These are phyloP conservation scores for Tupiocoris notatus DNA, from an alignment of 2,888 invertebrate species.

Conservation along the genomic window DNA sequence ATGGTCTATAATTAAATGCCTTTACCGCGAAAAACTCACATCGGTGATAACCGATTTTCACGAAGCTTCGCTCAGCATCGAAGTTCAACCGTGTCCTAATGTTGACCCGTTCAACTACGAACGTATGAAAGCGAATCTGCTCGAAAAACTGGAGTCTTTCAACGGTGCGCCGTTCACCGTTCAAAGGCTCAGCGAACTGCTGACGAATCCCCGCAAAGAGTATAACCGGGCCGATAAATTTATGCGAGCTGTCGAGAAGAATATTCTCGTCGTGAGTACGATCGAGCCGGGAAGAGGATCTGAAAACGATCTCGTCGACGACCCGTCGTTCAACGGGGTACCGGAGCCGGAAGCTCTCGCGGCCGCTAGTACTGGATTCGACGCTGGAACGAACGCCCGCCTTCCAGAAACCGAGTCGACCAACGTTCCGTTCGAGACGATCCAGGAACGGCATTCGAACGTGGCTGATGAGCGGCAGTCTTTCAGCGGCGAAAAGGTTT, in stretches of 20 bases:
- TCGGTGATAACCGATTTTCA: conserved; percentile 85
- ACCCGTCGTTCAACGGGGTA: conserved; percentile 48
- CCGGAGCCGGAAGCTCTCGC: conserved; percentile 43
- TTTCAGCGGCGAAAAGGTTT: not conserved
- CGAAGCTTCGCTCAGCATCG: conserved; percentile 71
- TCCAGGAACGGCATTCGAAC: not conserved
- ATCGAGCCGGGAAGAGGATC: conserved; percentile 55
- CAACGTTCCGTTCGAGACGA: not conserved
- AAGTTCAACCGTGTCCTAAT: conserved; percentile 84
- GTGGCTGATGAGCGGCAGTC: not conserved
- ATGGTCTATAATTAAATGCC: conserved; percentile 82
- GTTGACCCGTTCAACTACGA: conserved; percentile 89
- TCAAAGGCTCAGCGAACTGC: conserved; percentile 90
- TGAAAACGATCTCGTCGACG: conserved; percentile 43
- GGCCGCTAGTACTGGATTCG: conserved; percentile 7
- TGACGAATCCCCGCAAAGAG: conserved; percentile 87
- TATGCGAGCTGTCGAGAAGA: conserved; percentile 95
- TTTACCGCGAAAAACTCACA: conserved; percentile 83
- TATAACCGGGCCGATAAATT: conserved; percentile 95
- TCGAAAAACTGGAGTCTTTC: conserved; percentile 80
- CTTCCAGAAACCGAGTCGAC: not conserved
- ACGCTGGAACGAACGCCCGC: too few relatives aligned
- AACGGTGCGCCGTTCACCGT: conserved; percentile 92
- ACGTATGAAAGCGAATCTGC: conserved; percentile 76
- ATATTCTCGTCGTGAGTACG: conserved; percentile 76